A percentile compares a stretch with the other conserved stretches of the same genome.
These are phyloP conservation scores for Octodon degus DNA, from an alignment of 2,113 vertebrate genomes.

Conservation along the genomic window DNA sequence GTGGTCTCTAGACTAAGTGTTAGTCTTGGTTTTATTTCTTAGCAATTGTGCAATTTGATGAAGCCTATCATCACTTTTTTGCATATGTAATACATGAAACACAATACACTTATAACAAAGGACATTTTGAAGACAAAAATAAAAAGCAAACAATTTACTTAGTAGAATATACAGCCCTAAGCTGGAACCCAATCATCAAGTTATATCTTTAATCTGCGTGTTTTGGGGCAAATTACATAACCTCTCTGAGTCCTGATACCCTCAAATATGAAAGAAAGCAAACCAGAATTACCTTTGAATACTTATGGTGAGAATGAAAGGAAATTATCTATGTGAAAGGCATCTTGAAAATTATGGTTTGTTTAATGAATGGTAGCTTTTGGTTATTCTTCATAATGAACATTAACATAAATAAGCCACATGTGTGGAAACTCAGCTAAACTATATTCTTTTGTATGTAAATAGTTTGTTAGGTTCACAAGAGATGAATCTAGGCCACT, in stretches of 20 bases:
- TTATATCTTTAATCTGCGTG: background rate
- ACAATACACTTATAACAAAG: background rate
- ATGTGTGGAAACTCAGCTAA: background rate
- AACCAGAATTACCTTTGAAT: background rate
- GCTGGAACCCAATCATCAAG: background rate
- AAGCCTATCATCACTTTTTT: conserved; percentile 13
- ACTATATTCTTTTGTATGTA: conserved; percentile 32
- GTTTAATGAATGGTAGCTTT: conserved; percentile 11
- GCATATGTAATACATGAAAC: background rate
- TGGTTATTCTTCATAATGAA: conserved; percentile 47
- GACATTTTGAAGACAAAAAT: conserved; percentile 40
- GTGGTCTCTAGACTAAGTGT: background rate
- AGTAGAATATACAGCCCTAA: background rate
- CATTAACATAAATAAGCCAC: conserved; percentile 10
- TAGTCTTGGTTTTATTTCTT: background rate
- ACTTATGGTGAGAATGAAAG: conserved; percentile 1
- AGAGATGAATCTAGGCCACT: background rate
- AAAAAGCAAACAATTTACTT: background rate
- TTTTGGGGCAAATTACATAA: background rate
- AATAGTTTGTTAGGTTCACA: background rate
- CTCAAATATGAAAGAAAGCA: background rate
- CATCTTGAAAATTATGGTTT: background rate
- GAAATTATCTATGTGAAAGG: background rate
- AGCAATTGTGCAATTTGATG: background rate
- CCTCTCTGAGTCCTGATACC: background rate